Evolutionary conservation across 2,888 invertebrate species (phyloP).

Genomic region (Ypsolopha sequella): DNA sequence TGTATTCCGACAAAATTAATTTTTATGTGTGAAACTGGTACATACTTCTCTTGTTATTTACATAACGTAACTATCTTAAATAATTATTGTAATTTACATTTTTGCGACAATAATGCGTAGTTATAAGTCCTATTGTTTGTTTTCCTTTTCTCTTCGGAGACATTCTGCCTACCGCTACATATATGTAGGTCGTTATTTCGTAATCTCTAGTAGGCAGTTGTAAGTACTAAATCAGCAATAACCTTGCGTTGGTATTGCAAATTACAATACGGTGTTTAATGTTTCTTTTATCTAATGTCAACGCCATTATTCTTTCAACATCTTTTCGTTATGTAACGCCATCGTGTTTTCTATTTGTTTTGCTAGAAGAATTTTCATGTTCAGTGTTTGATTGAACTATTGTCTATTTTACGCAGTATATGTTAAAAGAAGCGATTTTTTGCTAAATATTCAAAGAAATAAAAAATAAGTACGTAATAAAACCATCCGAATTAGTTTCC

Average conservation of each 20-base stretch:
- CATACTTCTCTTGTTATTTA: too few relatives aligned
- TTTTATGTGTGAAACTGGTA: too few relatives aligned
- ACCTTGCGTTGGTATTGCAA: slow-evolving; percentile 20
- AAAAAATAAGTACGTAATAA: neutral
- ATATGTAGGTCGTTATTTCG: slow-evolving; percentile 2
- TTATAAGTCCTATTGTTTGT: slow-evolving; percentile 67
- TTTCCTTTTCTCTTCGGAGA: slow-evolving; percentile 58
- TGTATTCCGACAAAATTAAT: too few relatives aligned
- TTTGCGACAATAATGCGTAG: slow-evolving; percentile 59
- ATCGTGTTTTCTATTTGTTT: too few relatives aligned
- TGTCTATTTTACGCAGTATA: too few relatives aligned
- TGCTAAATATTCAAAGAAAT: neutral
- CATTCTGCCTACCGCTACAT: slow-evolving; percentile 26
- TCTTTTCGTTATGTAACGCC: too few relatives aligned
- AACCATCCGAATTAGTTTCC: neutral
- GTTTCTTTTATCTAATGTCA: neutral
- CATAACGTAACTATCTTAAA: too few relatives aligned
- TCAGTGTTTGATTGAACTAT: too few relatives aligned
- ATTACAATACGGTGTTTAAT: neutral
- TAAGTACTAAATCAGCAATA: slow-evolving; percentile 34
- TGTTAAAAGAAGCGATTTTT: too few relatives aligned
- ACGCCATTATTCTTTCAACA: neutral
- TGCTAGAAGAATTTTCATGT: too few relatives aligned
- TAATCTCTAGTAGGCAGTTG: slow-evolving; percentile 10
- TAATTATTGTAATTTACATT: too few relatives aligned